Evolutionary conservation across 2,797 vertebrate species (phyloP).

Genomic region (Dendrocincla fuliginosa): DNA sequence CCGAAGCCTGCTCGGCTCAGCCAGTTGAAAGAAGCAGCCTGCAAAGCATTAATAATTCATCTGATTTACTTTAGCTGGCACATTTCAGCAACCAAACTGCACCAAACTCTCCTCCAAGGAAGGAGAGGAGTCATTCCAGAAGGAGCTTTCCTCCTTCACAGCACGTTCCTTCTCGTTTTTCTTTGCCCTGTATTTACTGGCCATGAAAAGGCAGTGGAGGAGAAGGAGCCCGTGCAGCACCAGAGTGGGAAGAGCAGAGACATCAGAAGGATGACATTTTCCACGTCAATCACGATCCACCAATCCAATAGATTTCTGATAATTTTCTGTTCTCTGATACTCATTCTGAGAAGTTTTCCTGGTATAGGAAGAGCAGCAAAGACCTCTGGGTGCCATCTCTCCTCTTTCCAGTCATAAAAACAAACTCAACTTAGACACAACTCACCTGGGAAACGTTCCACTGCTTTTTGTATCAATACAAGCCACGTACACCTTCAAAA

Average conservation of each 20-base stretch:
- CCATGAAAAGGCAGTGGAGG: background rate
- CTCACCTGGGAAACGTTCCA: background rate
- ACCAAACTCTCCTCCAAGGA: background rate
- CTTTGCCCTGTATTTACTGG: background rate
- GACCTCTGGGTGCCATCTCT: background rate
- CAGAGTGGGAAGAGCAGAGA: background rate
- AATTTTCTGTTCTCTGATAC: background rate
- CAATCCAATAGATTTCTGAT: background rate
- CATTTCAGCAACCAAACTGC: constrained; percentile 25
- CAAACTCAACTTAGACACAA: background rate
- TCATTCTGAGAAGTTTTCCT: background rate
- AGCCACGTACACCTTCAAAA: background rate
- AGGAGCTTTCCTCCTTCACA: background rate
- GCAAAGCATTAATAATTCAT: constrained; percentile 61
- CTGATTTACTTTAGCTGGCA: constrained; percentile 20
- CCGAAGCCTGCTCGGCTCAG: background rate
- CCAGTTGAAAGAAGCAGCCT: constrained; percentile 24
- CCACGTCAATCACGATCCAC: background rate
- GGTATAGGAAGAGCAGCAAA: background rate
- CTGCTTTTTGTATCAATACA: fast-evolving
- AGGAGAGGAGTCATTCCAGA: background rate
- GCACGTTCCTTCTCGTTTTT: background rate
- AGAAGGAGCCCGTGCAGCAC: background rate
- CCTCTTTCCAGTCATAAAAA: background rate
- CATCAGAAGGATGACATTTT: background rate